phyloP scores from a whole-genome alignment of 2,888 invertebrate species.

The Hirtodrosophila confusa region DNA sequence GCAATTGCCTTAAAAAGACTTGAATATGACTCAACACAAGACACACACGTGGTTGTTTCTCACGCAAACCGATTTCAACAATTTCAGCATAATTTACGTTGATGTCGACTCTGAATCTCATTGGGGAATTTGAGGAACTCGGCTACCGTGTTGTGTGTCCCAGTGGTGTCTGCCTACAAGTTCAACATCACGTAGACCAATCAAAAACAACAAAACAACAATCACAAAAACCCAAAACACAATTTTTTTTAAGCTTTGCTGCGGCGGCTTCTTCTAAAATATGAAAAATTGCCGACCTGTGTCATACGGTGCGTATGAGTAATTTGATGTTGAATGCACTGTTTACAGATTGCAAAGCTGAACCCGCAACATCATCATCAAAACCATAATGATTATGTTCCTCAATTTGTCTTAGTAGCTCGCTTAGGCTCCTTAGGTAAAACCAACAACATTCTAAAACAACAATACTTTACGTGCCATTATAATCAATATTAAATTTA shows the following conservation, averaged over 20 bases:
- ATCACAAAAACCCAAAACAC: constrained; percentile 1
- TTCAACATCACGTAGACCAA: constrained; percentile 60
- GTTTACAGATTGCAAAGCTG: constrained; percentile 32
- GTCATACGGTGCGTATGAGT: constrained; percentile 59
- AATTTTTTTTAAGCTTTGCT: constrained; percentile 34
- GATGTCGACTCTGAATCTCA: constrained; percentile 11
- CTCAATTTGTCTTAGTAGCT: constrained; percentile 28
- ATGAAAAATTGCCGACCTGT: constrained; percentile 14
- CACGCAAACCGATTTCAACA: constrained; percentile 8
- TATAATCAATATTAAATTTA: constrained; percentile 48
- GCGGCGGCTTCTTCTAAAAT: background rate
- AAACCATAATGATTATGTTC: constrained; percentile 27
- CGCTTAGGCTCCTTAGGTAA: constrained; percentile 10
- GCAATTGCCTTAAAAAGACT: background rate
- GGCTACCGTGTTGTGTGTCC: constrained; percentile 20
- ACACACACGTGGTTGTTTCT: constrained; percentile 12
- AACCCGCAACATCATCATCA: constrained; percentile 17
- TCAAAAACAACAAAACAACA: constrained; percentile 32
- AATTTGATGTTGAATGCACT: constrained; percentile 43
- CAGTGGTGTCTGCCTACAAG: constrained; percentile 36
- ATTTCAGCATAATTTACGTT: constrained; percentile 44
- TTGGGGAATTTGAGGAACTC: constrained; percentile 11
- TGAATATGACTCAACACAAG: constrained; percentile 8
- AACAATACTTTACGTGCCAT: constrained; percentile 19
- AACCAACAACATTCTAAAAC: background rate